phyloP scores from a whole-genome alignment of 2,797 vertebrate genomes.

The Heterohyrax brucei region DNA sequence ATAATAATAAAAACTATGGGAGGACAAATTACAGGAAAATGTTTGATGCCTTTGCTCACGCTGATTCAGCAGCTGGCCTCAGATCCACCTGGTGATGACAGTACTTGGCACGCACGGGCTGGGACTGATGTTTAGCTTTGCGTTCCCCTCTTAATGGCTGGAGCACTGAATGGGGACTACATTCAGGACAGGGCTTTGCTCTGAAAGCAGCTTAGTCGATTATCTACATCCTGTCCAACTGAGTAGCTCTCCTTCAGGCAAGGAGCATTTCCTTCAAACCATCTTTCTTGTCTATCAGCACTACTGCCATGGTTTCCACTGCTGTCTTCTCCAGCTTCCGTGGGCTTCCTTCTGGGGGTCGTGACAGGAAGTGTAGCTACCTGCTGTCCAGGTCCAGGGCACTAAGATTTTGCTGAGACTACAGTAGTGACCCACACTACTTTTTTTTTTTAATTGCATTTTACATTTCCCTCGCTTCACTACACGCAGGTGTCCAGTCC shows the following conservation, averaged over 20 bases:
- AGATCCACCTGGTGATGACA: not conserved
- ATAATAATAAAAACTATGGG: not conserved
- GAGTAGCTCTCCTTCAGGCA: not conserved
- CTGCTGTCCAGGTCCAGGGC: not conserved
- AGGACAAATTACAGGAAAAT: not conserved
- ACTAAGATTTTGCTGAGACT: not conserved
- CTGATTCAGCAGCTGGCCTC: not conserved
- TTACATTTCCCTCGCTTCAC: too few species aligned
- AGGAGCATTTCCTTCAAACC: not conserved
- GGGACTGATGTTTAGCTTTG: not conserved
- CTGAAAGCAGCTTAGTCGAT: not conserved
- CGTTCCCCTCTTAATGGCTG: not conserved
- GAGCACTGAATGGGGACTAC: not conserved
- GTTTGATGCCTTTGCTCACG: not conserved
- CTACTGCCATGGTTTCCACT: not conserved
- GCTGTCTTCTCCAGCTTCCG: not conserved
- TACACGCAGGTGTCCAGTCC: not conserved
- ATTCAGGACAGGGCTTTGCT: not conserved
- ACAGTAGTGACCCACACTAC: accelerated
- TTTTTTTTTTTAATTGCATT: not conserved
- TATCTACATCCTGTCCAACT: not conserved
- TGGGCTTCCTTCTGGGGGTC: not conserved
- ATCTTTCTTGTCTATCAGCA: not conserved
- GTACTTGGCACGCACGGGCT: too few species aligned
- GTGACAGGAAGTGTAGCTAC: not conserved